phyloP scores from a whole-genome alignment of 2,888 invertebrate species.

The Cartodere bifasciata region DNA sequence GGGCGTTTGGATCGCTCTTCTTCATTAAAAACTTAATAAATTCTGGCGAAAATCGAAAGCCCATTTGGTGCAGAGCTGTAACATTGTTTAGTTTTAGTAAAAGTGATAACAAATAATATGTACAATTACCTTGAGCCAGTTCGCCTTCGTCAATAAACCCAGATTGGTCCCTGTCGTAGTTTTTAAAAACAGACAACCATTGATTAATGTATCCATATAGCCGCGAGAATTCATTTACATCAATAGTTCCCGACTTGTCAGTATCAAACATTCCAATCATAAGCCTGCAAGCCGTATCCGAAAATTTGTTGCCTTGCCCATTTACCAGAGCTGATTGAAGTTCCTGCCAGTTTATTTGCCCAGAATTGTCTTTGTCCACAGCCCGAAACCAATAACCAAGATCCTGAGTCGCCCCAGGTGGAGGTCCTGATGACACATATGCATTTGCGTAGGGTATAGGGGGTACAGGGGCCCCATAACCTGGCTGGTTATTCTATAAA shows the following conservation, averaged over 20 bases:
- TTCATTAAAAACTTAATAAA: slow-evolving; percentile 61
- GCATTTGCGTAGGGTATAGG: too few relatives aligned
- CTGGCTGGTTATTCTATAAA: too few relatives aligned
- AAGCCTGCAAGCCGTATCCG: slow-evolving; percentile 68
- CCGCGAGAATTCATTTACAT: slow-evolving; percentile 72
- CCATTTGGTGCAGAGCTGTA: slow-evolving; percentile 75
- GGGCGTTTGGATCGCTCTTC: slow-evolving; percentile 52
- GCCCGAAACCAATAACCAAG: slow-evolving; percentile 72
- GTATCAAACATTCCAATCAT: slow-evolving; percentile 90
- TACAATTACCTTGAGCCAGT: slow-evolving; percentile 50
- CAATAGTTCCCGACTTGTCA: slow-evolving; percentile 73
- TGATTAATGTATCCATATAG: slow-evolving; percentile 80
- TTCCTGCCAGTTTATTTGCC: slow-evolving; percentile 65
- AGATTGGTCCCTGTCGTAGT: slow-evolving; percentile 74
- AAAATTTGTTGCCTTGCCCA: slow-evolving; percentile 73
- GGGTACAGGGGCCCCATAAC: too few relatives aligned
- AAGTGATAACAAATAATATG: background rate
- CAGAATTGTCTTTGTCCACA: slow-evolving; percentile 74
- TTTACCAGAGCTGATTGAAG: slow-evolving; percentile 71
- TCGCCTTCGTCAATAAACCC: slow-evolving; percentile 74
- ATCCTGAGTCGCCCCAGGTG: slow-evolving; percentile 48
- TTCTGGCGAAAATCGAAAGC: slow-evolving; percentile 68
- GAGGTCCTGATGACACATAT: too few relatives aligned
- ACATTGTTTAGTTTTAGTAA: background rate
- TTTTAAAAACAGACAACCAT: slow-evolving; percentile 74